Percentiles rank a stretch among this genome's conserved stretches.
These are phyloP conservation scores for Toxostoma redivivum DNA, from an alignment of 2,113 vertebrate species.

Conservation along the genomic window DNA sequence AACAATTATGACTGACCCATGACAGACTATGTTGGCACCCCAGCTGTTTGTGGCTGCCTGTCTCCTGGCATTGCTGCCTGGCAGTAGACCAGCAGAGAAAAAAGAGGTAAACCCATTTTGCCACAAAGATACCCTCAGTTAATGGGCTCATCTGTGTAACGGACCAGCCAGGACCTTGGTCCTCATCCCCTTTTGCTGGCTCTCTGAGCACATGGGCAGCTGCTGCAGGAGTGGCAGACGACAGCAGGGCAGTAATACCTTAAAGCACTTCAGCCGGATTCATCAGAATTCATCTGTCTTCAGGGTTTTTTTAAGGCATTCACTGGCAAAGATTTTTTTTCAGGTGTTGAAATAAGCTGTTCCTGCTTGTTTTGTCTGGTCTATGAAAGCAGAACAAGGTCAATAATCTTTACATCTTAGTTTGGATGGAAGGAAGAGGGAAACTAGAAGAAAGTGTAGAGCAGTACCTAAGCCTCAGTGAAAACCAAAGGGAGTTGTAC, in stretches of 20 bases:
- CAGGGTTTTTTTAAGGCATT: background rate
- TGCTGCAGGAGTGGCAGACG: background rate
- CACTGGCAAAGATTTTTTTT: background rate
- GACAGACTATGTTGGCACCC: background rate
- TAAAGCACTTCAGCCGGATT: constrained; percentile 58
- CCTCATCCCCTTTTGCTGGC: background rate
- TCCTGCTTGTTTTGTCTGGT: background rate
- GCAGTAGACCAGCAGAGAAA: background rate
- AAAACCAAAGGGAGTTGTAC: background rate
- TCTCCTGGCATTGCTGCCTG: background rate
- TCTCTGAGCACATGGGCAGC: background rate
- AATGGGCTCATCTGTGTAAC: background rate
- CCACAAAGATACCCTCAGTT: background rate
- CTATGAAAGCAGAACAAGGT: background rate
- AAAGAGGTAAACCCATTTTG: background rate
- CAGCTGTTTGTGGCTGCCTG: background rate
- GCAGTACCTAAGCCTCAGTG: background rate
- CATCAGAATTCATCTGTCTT: constrained; percentile 47
- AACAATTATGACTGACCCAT: background rate
- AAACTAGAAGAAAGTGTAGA: background rate
- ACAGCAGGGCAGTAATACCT: constrained; percentile 58
- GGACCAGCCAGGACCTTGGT: background rate
- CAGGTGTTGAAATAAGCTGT: background rate
- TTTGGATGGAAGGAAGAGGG: background rate
- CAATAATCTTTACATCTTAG: background rate